These are phyloP conservation scores for Poeciliopsis infans DNA, from an alignment of 2,797 vertebrate genomes.

Conservation along the genomic window DNA sequence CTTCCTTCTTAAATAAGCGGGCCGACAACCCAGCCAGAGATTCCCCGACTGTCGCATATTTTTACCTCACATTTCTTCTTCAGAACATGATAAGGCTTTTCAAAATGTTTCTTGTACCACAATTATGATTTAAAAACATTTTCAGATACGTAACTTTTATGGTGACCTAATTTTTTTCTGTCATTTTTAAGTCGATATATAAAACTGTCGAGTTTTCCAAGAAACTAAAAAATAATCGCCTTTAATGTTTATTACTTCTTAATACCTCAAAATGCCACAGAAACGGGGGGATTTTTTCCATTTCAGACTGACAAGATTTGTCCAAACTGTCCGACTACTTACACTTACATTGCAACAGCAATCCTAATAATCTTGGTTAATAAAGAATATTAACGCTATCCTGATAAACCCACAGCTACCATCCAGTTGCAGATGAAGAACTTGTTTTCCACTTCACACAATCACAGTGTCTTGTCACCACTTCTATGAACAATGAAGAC, in stretches of 20 bases:
- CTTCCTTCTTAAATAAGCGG: constrained; percentile 32
- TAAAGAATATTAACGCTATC: background rate
- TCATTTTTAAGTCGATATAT: background rate
- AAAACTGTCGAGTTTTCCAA: background rate
- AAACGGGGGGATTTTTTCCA: background rate
- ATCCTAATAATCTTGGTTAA: constrained; percentile 1
- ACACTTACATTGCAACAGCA: background rate
- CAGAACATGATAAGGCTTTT: constrained; percentile 42
- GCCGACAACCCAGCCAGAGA: constrained; percentile 2
- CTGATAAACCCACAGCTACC: background rate
- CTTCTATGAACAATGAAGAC: constrained; percentile 2
- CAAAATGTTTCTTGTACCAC: constrained; percentile 20
- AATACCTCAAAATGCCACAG: constrained; percentile 3
- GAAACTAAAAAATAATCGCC: background rate
- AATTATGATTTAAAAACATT: background rate
- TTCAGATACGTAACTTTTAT: background rate
- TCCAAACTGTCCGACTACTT: background rate
- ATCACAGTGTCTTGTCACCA: constrained; percentile 27
- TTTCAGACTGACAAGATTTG: constrained; percentile 5
- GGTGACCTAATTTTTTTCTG: background rate
- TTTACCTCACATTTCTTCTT: background rate
- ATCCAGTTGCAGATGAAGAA: constrained; percentile 6
- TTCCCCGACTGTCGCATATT: background rate
- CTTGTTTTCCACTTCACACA: constrained; percentile 5
- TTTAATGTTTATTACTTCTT: constrained; percentile 13